Evolutionary conservation across 2,113 vertebrate species (phyloP).

Genomic region (Pithys albifrons): DNA sequence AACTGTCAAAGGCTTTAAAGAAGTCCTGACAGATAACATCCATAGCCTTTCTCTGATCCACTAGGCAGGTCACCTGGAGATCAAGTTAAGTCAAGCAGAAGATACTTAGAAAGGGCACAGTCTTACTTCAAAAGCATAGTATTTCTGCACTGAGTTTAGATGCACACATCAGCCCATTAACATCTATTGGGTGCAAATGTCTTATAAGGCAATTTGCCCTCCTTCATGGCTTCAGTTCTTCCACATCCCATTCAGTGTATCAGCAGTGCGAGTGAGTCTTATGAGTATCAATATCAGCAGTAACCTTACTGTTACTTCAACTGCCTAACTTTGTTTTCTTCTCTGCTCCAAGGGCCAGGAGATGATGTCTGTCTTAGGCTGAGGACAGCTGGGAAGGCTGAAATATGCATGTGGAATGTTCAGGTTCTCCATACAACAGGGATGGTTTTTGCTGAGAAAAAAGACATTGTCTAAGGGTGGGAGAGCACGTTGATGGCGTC

Average conservation of each 20-base stretch:
- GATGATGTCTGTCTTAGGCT: neutral
- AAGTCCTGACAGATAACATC: neutral
- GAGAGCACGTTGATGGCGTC: neutral
- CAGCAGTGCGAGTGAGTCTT: neutral
- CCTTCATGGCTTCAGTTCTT: neutral
- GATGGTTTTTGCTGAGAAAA: neutral
- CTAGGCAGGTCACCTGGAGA: neutral
- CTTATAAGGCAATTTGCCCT: neutral
- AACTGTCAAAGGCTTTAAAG: neutral
- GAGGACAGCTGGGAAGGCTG: neutral
- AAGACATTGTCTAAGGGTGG: neutral
- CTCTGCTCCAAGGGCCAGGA: neutral
- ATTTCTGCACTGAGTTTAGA: neutral
- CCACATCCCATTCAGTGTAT: neutral
- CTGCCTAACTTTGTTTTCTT: neutral
- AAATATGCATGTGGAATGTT: neutral
- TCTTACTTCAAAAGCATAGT: neutral
- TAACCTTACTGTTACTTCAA: neutral
- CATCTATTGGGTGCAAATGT: neutral
- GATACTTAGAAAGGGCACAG: neutral
- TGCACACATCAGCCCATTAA: neutral
- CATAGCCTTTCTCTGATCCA: neutral
- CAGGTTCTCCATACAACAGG: neutral
- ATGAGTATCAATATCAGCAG: neutral
- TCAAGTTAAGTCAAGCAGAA: neutral